Evolutionary conservation across 2,797 vertebrate species (phyloP).

Genomic region (Oryzias sinensis): DNA sequence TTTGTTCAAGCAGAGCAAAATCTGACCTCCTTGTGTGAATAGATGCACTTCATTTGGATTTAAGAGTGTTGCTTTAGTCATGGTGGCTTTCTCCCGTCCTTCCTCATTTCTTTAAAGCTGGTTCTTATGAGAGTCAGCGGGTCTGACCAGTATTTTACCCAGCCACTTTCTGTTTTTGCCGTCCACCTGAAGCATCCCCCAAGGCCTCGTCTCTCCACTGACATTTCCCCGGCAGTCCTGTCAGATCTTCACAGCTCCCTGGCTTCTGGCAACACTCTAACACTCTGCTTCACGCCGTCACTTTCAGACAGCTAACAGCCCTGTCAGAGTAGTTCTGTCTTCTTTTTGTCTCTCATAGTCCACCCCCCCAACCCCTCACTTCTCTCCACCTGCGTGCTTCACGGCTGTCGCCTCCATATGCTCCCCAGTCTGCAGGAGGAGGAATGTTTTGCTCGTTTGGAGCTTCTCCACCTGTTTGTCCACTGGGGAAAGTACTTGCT

Average conservation of each 20-base stretch:
- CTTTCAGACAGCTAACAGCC: slow-evolving; percentile 55
- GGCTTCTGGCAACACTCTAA: slow-evolving; percentile 44
- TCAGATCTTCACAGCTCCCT: slow-evolving; percentile 48
- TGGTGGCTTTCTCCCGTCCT: slow-evolving; percentile 43
- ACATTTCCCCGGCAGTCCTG: slow-evolving; percentile 45
- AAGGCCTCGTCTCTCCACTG: slow-evolving; percentile 38
- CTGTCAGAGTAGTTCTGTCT: slow-evolving; percentile 39
- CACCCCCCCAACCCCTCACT: neutral
- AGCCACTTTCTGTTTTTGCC: slow-evolving; percentile 38
- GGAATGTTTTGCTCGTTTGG: slow-evolving; percentile 38
- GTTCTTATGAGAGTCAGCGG: too few species aligned
- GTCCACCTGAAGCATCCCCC: slow-evolving; percentile 21
- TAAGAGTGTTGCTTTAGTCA: slow-evolving; percentile 65
- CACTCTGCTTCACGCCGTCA: slow-evolving; percentile 51
- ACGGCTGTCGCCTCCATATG: slow-evolving; percentile 69
- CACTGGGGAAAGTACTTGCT: slow-evolving; percentile 32
- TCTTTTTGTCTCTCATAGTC: slow-evolving; percentile 39
- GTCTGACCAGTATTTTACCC: neutral
- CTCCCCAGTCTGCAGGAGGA: slow-evolving; percentile 41
- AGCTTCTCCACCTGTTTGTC: slow-evolving; percentile 52
- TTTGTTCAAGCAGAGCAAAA: slow-evolving; percentile 60
- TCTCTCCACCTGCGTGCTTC: slow-evolving; percentile 49
- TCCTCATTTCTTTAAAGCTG: slow-evolving; percentile 21
- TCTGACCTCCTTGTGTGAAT: slow-evolving; percentile 59
- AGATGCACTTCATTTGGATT: slow-evolving; percentile 61